phyloP scores from a whole-genome alignment of 2,888 invertebrate genomes.

The Drosophila picticornis region DNA sequence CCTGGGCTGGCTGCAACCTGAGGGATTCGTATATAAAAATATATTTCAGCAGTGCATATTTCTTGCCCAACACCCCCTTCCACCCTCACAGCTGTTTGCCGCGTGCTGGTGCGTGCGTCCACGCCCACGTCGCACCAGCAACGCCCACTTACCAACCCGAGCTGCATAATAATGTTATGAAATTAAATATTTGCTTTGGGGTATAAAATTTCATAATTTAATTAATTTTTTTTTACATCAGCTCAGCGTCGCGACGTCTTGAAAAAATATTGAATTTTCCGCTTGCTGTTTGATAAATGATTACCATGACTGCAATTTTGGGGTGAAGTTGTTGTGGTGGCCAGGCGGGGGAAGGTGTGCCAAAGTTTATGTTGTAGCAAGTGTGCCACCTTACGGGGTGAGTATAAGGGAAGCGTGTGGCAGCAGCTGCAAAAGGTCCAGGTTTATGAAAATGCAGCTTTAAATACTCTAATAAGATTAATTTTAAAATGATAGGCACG shows the following conservation, averaged over 20 bases:
- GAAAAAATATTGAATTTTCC: slow-evolving; percentile 72
- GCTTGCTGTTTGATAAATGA: slow-evolving; percentile 76
- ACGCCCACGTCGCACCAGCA: slow-evolving; percentile 37
- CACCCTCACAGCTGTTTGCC: slow-evolving; percentile 11
- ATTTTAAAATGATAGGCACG: background rate
- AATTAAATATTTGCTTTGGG: slow-evolving; percentile 80
- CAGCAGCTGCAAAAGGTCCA: slow-evolving; percentile 33
- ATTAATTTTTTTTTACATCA: slow-evolving; percentile 67
- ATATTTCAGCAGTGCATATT: slow-evolving; percentile 43
- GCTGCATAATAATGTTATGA: slow-evolving; percentile 81
- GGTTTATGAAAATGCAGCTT: background rate
- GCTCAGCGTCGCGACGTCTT: slow-evolving; percentile 53
- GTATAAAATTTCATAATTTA: slow-evolving; percentile 80
- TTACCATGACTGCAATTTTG: slow-evolving; percentile 67
- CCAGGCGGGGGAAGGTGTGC: background rate
- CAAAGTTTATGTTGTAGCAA: slow-evolving; percentile 13
- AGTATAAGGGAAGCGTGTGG: slow-evolving; percentile 21
- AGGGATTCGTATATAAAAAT: slow-evolving; percentile 41
- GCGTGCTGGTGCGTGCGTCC: slow-evolving; percentile 61
- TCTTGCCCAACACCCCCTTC: background rate
- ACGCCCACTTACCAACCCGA: slow-evolving; percentile 44
- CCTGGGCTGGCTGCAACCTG: slow-evolving; percentile 70
- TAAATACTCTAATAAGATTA: background rate
- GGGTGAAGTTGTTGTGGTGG: slow-evolving; percentile 42
- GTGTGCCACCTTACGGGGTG: slow-evolving; percentile 32